A percentile compares a stretch with the other conserved stretches of the same genome.
Evolutionary conservation across 1,140 invertebrate species (phyloP).

Genomic region (Drosophila varians): DNA sequence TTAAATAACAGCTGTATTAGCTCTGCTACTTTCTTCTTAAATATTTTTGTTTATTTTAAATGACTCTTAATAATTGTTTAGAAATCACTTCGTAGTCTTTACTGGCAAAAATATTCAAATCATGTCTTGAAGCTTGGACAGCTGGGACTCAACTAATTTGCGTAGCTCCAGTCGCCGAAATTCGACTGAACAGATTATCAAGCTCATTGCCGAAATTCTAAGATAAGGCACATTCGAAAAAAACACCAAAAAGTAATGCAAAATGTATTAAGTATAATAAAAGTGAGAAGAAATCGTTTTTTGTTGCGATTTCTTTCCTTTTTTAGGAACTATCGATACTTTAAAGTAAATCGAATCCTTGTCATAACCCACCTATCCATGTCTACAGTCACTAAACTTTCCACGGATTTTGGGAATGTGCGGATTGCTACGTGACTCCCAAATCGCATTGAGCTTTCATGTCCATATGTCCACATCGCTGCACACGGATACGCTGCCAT

Average conservation of each 20-base stretch:
- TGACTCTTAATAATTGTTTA: no score
- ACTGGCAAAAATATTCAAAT: no score
- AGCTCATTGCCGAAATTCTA: neutral
- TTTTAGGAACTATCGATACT: neutral
- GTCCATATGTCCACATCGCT: constrained; percentile 13
- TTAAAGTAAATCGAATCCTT: neutral
- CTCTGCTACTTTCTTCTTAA: no score
- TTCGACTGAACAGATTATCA: no score
- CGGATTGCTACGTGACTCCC: constrained; percentile 71
- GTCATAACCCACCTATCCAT: neutral
- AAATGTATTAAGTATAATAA: no score
- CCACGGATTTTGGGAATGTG: constrained; percentile 58
- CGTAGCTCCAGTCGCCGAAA: neutral
- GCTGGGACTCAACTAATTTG: neutral
- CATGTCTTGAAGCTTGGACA: neutral
- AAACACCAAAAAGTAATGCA: no score
- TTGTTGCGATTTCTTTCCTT: neutral
- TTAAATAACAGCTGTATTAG: no score
- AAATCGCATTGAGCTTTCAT: constrained; percentile 51
- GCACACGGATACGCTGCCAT: constrained; percentile 31
- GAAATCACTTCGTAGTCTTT: no score
- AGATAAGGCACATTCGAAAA: neutral
- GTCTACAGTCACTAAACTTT: constrained; percentile 65
- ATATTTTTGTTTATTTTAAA: no score
- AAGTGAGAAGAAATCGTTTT: no score